A percentile compares a stretch with the other conserved stretches of the same genome.
Evolutionary conservation across 2,888 invertebrate species (phyloP).

Genomic region (Norana najaformis): DNA sequence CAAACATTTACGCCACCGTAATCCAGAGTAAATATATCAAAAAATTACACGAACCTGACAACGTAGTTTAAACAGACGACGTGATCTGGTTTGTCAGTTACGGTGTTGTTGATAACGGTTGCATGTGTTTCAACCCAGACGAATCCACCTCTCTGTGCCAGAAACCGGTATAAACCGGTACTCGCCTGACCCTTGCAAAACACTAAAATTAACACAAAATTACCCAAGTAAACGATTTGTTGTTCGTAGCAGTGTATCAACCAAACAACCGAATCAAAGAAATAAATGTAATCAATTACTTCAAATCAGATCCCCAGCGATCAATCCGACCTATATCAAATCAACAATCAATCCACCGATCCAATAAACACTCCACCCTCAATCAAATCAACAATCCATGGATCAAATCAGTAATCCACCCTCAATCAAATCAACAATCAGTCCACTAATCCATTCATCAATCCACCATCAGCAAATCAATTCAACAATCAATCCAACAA

Average conservation of each 20-base stretch:
- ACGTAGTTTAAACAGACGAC: conserved; percentile 93
- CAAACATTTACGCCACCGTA: too few relatives aligned
- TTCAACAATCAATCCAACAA: too few relatives aligned
- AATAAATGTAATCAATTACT: too few relatives aligned
- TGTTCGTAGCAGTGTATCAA: not conserved
- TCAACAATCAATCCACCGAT: too few relatives aligned
- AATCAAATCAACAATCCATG: not conserved
- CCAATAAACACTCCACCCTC: too few relatives aligned
- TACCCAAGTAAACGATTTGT: not conserved
- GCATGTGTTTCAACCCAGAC: conserved; percentile 95
- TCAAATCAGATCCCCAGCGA: too few relatives aligned
- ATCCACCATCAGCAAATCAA: too few relatives aligned
- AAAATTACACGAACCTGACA: conserved; percentile 74
- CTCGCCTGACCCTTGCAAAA: conserved; percentile 93
- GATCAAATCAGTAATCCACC: not conserved
- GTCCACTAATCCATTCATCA: too few relatives aligned
- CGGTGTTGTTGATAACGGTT: conserved; percentile 81
- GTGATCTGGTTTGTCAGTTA: conserved; percentile 81
- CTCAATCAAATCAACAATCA: too few relatives aligned
- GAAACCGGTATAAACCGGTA: conserved; percentile 88
- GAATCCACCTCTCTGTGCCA: conserved; percentile 86
- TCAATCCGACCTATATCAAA: too few relatives aligned
- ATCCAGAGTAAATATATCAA: too few relatives aligned
- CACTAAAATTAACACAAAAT: conserved; percentile 68
- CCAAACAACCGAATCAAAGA: not conserved